Evolutionary conservation across 2,888 invertebrate species (phyloP), one percentile per base, ranked within the genome.

Genomic region (Marasmarcha lunaedactyla): DNA sequence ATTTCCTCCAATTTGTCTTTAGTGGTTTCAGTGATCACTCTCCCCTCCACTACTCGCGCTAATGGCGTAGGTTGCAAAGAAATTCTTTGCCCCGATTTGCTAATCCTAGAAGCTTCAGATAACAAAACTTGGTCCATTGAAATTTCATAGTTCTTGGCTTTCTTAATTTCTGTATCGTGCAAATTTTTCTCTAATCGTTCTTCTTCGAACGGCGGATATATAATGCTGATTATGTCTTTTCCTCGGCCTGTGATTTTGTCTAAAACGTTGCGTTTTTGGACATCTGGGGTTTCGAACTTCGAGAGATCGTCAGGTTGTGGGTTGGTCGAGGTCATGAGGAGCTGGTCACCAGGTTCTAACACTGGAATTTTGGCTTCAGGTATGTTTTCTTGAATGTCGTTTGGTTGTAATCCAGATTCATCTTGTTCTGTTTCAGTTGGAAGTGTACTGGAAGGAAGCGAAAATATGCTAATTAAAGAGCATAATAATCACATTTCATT

Each of bases 271-370:
- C 71, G 58, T 52, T 69, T 71, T 2, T 74, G 73, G 0, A 63
- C 50, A 2, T 78, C 76, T 0, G 63, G 70, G 0, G 69, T 63
- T 11, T 72, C 54, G 12, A 46, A 46, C 1, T 11, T 12, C 5
- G 3, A 59, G 15, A 43, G 47, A 40, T 54, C 56, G 5, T 49
- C 41, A 1, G 56, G 33, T 37, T 72, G 63, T 52, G 54, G 52
- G 33, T 37, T 44, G 27, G 45, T 47, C 5, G 50, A 27, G 1
- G 87, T 81, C 36, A 88, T 85, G 1, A 89, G 65, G 2, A 90
- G 65, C 15, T 88, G 81, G 66, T 92, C 90, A 0, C 88, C 89
- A 0, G 89, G 87, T 47, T 87, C 83, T n/a, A 90, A 49, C 1
- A 81, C 72, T 0, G 88, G 88, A 7, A 89, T 49, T 26, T 71